Conservation (phyloP, 2,888 invertebrate genomes). For the Disparrhopalites patrizii region DNA sequence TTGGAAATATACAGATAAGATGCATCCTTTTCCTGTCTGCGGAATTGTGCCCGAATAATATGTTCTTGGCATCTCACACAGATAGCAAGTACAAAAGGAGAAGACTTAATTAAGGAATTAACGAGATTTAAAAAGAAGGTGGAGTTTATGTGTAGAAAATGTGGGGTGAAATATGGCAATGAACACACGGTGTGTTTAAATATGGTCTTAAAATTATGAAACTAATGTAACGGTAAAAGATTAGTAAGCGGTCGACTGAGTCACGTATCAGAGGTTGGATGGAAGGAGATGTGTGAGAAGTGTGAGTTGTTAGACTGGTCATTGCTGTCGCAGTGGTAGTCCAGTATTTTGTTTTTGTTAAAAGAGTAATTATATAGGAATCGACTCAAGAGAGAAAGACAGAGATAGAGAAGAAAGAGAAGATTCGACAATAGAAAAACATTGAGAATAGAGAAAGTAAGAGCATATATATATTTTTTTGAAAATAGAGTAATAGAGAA, state of each 20-base stretch:
- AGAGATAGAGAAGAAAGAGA: conserved; percentile 9
- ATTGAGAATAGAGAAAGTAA: conserved; percentile 4
- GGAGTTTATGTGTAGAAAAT: neutral
- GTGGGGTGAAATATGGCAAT: neutral
- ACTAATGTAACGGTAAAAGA: neutral
- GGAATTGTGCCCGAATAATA: no score
- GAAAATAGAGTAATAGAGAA: neutral
- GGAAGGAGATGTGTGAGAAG: neutral
- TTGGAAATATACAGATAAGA: no score
- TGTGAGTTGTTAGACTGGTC: neutral
- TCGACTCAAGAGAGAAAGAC: conserved; percentile 11
- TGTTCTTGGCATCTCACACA: no score
- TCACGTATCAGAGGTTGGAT: neutral
- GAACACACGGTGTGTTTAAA: neutral
- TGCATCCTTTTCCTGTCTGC: no score
- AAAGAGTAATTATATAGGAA: neutral
- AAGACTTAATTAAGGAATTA: no score
- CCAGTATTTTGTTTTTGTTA: neutral
- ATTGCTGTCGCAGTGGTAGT: no score
- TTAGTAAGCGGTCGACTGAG: no score
- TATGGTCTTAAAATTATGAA: neutral
- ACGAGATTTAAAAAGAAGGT: no score
- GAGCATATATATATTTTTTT: no score
- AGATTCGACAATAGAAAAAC: neutral
- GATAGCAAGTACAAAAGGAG: no score